Evolutionary conservation across 2,797 vertebrate genomes (phyloP).

Genomic region (Malurus leucopterus): DNA sequence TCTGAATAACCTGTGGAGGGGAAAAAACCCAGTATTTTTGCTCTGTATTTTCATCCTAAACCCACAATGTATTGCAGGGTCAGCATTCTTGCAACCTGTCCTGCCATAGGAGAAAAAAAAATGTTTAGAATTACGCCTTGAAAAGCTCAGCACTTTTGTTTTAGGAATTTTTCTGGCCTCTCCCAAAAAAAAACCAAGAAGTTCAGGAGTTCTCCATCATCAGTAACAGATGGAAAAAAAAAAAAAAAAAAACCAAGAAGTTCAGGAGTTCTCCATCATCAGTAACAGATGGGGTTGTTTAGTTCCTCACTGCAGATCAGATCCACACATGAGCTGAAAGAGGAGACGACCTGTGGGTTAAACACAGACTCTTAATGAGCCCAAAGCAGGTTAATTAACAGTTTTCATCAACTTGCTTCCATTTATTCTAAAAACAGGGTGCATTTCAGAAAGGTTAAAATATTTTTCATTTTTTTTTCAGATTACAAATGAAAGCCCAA

Average conservation of each 20-base stretch:
- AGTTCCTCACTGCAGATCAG: slow-evolving; percentile 15
- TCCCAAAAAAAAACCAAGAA: not conserved
- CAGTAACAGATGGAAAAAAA: not conserved
- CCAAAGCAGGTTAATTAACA: slow-evolving; percentile 57
- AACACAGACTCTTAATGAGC: slow-evolving; percentile 41
- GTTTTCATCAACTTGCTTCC: slow-evolving; percentile 32
- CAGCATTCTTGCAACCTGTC: not conserved
- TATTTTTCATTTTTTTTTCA: slow-evolving; percentile 19
- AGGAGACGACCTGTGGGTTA: slow-evolving; percentile 36
- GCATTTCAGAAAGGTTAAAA: slow-evolving; percentile 54
- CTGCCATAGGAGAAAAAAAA: not conserved
- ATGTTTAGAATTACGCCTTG: not conserved
- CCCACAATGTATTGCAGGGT: not conserved
- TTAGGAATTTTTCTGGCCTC: not conserved
- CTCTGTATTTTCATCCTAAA: not conserved
- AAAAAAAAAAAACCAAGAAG: not conserved
- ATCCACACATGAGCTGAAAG: not conserved
- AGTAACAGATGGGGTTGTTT: not conserved
- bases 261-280: not conserved
- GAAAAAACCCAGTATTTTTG: not conserved
- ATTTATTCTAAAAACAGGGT: slow-evolving; percentile 20
- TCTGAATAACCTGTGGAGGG: not conserved
- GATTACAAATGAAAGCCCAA: not conserved
- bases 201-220: not conserved
- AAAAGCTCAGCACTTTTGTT: not conserved